phyloP scores from a whole-genome alignment of 2,888 invertebrate species.

The Auanema freiburgensis region DNA sequence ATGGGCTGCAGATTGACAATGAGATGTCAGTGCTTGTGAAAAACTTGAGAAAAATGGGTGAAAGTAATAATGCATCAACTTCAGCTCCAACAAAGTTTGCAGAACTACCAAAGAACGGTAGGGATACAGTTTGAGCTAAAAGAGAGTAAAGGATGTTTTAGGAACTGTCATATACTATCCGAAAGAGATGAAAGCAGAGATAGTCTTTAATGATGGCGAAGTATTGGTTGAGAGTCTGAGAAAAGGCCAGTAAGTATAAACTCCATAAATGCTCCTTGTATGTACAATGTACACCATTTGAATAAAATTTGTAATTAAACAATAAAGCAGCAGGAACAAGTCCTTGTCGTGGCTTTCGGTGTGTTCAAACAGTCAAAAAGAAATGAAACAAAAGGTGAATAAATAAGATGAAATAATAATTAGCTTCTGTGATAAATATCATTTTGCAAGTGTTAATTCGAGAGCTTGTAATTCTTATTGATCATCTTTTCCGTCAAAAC shows the following conservation, averaged over 20 bases:
- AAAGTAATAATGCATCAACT: not conserved
- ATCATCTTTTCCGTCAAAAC: too few species aligned
- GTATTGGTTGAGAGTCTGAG: constrained; percentile 4
- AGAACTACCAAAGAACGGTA: constrained; percentile 10
- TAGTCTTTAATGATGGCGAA: constrained; percentile 5
- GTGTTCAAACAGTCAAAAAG: too few species aligned
- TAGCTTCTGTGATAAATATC: too few species aligned
- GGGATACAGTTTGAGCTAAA: too few species aligned
- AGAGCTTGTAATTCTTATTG: too few species aligned
- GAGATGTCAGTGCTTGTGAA: not conserved
- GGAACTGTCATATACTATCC: constrained; percentile 9
- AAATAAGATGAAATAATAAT: too few species aligned
- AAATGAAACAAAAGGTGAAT: too few species aligned
- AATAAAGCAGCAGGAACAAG: too few species aligned
- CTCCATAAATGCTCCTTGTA: not conserved
- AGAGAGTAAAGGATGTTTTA: not conserved
- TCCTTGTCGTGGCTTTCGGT: too few species aligned
- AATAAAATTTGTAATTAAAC: too few species aligned
- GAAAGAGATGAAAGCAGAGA: constrained; percentile 10
- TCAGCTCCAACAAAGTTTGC: not conserved
- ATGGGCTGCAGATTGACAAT: not conserved
- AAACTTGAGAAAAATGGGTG: not conserved
- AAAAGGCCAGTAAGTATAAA: not conserved
- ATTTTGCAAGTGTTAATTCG: too few species aligned
- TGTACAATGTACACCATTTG: too few species aligned